Evolutionary conservation across 2,888 invertebrate species (phyloP).

Genomic region (Gisinianus flammeolus): DNA sequence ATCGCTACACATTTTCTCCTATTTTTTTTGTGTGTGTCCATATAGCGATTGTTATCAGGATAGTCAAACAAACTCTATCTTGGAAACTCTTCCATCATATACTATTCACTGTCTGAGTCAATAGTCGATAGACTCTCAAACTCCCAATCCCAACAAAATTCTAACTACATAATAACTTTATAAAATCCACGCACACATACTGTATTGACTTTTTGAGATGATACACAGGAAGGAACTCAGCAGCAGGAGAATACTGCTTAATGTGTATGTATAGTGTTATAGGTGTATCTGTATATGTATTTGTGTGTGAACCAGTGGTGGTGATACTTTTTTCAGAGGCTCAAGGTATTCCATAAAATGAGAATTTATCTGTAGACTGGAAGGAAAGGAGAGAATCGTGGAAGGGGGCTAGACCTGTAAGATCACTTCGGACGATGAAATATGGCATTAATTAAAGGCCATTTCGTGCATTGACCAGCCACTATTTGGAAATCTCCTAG

Average conservation of each 20-base stretch:
- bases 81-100: too few species aligned
- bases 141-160: too few species aligned
- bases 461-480: conserved; percentile 44
- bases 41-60: too few species aligned
- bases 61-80: not conserved
- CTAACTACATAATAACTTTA: too few species aligned
- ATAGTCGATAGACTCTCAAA: not conserved
- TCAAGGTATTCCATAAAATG: conserved; percentile 37
- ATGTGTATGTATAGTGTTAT: too few species aligned
- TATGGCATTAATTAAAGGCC: conserved; percentile 46
- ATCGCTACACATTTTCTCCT: too few species aligned
- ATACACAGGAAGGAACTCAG: not conserved
- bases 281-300: too few species aligned
- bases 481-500: not conserved
- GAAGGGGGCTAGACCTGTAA: conserved; percentile 37
- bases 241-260: not conserved
- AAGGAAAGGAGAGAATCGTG: conserved; percentile 21
- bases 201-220: not conserved
- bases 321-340: conserved; percentile 25
- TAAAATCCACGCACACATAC: not conserved
- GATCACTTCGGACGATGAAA: conserved; percentile 39
- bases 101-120: not conserved
- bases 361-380: conserved; percentile 34
- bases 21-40: too few species aligned
- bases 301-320: too few species aligned